Evolutionary conservation across 1,140 invertebrate species (phyloP).

Genomic region (Stegodyphus dumicola): DNA sequence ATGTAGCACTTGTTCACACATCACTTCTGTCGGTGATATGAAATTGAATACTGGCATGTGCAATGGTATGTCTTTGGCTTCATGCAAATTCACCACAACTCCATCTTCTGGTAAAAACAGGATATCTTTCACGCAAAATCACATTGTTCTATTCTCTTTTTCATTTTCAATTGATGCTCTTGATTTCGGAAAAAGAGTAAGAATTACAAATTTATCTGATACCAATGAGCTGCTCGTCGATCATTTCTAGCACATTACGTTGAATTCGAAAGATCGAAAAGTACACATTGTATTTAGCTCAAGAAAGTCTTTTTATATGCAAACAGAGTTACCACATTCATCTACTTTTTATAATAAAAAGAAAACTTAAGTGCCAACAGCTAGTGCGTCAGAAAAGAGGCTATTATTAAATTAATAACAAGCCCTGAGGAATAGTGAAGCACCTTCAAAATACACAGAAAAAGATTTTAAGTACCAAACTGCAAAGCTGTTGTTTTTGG

Average conservation of each 20-base stretch:
- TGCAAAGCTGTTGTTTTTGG: not conserved
- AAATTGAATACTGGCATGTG: conserved; percentile 35
- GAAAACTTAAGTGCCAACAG: conserved; percentile 13
- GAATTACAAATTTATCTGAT: not conserved
- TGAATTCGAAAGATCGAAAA: not conserved
- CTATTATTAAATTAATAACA: not conserved
- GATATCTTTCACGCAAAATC: not conserved
- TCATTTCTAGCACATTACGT: not conserved
- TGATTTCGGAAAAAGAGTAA: not conserved
- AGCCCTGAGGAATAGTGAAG: conserved; percentile 32
- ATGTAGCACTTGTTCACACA: conserved; percentile 23
- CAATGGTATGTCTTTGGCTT: conserved; percentile 32
- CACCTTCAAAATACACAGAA: conserved; percentile 27
- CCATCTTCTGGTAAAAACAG: not conserved
- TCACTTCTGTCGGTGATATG: conserved; percentile 30
- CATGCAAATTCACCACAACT: not conserved
- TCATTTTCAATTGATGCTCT: not conserved
- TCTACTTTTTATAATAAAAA: not conserved
- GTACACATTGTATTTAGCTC: not conserved
- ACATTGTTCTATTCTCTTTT: not conserved
- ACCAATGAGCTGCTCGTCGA: not conserved
- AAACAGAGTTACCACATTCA: not conserved
- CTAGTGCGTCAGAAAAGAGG: not conserved
- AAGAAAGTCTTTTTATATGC: not conserved
- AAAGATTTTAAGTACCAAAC: conserved; percentile 9